phyloP scores from a whole-genome alignment of 2,113 vertebrate species.

The Pica pica region DNA sequence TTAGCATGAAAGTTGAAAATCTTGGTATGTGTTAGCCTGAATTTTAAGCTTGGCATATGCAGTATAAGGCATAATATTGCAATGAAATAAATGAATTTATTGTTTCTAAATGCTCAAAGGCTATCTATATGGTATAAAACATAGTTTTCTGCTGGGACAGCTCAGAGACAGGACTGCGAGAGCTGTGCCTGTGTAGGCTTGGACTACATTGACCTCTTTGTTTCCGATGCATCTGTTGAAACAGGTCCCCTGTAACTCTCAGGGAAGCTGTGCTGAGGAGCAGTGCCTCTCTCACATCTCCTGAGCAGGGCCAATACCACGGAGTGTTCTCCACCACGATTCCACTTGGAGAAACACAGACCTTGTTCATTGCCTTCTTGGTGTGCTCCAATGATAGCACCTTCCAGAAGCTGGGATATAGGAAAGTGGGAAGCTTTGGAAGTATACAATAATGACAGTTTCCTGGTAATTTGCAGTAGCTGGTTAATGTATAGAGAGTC shows the following conservation, averaged over 20 bases:
- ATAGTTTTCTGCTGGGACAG: neutral
- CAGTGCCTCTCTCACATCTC: fast-evolving
- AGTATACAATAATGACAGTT: neutral
- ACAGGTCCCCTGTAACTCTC: neutral
- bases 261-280: neutral
- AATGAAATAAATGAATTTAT: neutral
- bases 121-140: neutral
- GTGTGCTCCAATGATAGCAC: neutral
- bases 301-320: neutral
- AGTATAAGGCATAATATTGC: neutral
- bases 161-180: neutral
- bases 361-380: neutral
- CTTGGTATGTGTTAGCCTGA: neutral
- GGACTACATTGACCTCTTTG: neutral
- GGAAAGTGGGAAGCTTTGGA: neutral
- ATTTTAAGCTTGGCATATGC: neutral
- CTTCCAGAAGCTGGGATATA: neutral
- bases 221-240: neutral
- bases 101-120: neutral
- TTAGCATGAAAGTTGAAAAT: neutral
- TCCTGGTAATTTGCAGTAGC: neutral
- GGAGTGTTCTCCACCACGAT: neutral
- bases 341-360: neutral
- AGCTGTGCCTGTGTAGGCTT: neutral
- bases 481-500: neutral